phyloP scores from a whole-genome alignment of 2,888 invertebrate genomes.

The Chalcosyrphus nemorum region DNA sequence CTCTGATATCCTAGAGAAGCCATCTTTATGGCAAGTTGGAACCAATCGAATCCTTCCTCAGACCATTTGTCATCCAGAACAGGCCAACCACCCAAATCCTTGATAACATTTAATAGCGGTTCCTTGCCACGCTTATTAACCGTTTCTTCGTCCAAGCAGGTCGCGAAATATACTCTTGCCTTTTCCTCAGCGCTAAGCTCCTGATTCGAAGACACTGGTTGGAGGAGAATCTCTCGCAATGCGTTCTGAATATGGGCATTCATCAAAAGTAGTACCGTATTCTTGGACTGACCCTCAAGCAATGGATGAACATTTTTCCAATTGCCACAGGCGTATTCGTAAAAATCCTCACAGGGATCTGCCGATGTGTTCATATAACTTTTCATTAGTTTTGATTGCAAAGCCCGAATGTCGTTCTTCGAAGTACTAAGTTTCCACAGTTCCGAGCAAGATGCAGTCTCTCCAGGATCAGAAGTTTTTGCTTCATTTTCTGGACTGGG shows the following conservation, averaged over 20 bases:
- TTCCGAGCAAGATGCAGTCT: constrained; percentile 37
- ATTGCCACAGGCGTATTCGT: constrained; percentile 71
- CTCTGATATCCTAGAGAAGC: constrained; percentile 19
- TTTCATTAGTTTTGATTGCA: constrained; percentile 57
- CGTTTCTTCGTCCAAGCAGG: constrained; percentile 48
- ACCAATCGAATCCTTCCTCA: constrained; percentile 55
- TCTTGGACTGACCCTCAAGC: constrained; percentile 52
- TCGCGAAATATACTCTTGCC: constrained; percentile 52
- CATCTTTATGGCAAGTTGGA: constrained; percentile 55
- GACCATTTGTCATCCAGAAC: constrained; percentile 65
- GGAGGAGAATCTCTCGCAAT: constrained; percentile 40
- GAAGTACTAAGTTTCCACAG: constrained; percentile 51
- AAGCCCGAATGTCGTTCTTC: constrained; percentile 40
- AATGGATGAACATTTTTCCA: constrained; percentile 64
- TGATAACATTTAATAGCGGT: constrained; percentile 63
- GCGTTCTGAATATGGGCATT: constrained; percentile 55
- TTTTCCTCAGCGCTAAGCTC: constrained; percentile 63
- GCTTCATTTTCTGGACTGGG: too few species aligned
- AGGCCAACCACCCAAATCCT: constrained; percentile 67
- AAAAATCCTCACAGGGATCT: constrained; percentile 70
- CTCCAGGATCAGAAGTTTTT: too few species aligned
- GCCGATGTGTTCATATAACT: constrained; percentile 58
- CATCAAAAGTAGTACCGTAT: constrained; percentile 56
- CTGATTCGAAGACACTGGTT: constrained; percentile 12
- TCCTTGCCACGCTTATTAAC: constrained; percentile 52